Base-by-base conservation (phyloP, 92 coral and sea anemone genomes). In the Paragorgia papillata region DNA sequence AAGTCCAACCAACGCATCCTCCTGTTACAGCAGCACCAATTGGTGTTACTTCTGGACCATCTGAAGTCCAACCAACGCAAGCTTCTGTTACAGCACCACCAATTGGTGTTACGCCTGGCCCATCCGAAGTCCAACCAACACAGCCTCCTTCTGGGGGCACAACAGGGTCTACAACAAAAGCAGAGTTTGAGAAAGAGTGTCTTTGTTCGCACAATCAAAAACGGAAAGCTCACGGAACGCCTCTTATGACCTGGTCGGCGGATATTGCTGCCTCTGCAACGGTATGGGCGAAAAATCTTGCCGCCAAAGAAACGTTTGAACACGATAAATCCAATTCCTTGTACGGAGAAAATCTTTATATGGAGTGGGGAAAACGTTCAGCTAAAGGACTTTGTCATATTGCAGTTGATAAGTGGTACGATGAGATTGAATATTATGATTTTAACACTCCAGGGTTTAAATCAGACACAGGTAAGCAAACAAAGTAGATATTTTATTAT, bases 281-380 rank as follows among this genome's bases (percentile, higher is more conserved):
- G 30, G 62, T 8, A 22, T 56, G 62, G 62, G 62, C 62, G 7
- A 22, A 56, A 3, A 14, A 22, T 3, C 14, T 56, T 7, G 62
- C 62, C 7, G 31, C 30, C 12, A 56, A 56, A 15, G 62, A 56
- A 2, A 28, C 3, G 22, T 3, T 56, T 6, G 62, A 56, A 2
- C 62, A 56, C 31, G 62, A 56, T 31, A 3, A 6, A 6, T 2
- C 3, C 15, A 56, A 56, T 28, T 28, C 30, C 10, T 22, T 56
- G 33, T 56, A 56, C 17, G 62, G 62, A 22, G 62, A 56, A 56
- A 56, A 56, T 56, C 29, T 56, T 8, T 56, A 56, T 28, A 14
- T 3, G 33, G 62, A 14, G 33, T 56, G 62, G 62, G 30, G 62
- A 56, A 8, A 9, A 2, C 1, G 3, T 3, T 1, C 14, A 17